Evolutionary conservation across 1,140 invertebrate species (phyloP), one percentile per base, ranked within the genome.

Genomic region (Camponotus vicinus): DNA sequence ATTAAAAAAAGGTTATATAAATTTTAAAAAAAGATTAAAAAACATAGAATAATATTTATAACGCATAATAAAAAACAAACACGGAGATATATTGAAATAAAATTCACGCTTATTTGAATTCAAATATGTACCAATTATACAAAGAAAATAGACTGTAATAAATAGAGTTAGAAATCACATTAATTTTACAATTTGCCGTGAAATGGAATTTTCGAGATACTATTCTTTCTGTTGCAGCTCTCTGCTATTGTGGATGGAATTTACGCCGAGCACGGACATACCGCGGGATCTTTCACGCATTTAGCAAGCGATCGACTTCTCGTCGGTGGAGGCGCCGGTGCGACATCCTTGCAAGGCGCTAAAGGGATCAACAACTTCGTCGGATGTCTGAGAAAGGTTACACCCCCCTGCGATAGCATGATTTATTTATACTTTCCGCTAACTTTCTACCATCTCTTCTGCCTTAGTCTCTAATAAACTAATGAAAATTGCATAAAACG

Each of bases 311-410:
- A 97, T 86, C 95, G 97, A 55, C 97, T 99, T 9, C 98, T 98
- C 91, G 97, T 99, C 15, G 99, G 98, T 5, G 99, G 99, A 2
- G 98, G 98, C 21, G 97, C 98, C 40, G 97, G 98, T 93, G 97
- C 97, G 3, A 95, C 96, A 55, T 97, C 97, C 3, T 95, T 98
- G 59, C 97, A 97, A n/a, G 98, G 98, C 0, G 97, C 98, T n/a
- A 96, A 97, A 77, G 97, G 98, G 18, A 97, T 97, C 93, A 97
- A 97, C 91, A 99, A 99, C 95, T 99, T 99, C 93, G 97, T 99
- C 86, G 99, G 99, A 5, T 99, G 99, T 93, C 96, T 99, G 92
- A 97, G 98, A 94, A 99, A 99, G 96, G 99, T 99, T 95, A 78
- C 27, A 27, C 27, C 27, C 27, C 27, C 86, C 64, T 64, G 49